Evolutionary conservation across 1,140 invertebrate species (phyloP).

Genomic region (Pseudomyrmex gracilis): DNA sequence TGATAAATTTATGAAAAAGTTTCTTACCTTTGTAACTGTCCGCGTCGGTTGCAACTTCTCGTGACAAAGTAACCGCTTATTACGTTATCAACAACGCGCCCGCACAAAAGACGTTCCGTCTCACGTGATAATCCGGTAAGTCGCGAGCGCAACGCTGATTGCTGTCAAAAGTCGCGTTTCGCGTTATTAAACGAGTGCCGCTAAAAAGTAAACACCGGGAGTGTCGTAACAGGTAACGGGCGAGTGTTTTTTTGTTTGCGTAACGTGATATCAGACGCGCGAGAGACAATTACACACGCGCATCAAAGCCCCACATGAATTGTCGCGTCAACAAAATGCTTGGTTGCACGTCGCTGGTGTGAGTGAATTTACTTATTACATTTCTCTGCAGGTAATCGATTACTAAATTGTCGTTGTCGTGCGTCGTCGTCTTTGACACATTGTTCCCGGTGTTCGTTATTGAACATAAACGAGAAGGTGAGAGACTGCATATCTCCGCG

Average conservation of each 20-base stretch:
- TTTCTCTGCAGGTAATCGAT: not conserved
- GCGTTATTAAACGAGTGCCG: not conserved
- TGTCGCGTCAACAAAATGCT: not conserved
- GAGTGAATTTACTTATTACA: constrained; percentile 8
- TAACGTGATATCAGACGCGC: too few species aligned
- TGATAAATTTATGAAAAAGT: not conserved
- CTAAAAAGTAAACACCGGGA: not conserved
- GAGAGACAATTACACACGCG: not conserved
- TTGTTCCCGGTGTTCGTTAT: not conserved
- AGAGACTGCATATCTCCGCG: too few species aligned
- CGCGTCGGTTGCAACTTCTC: too few species aligned
- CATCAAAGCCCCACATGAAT: too few species aligned
- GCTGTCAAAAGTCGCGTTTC: not conserved
- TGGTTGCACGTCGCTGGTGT: not conserved
- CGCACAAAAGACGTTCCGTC: not conserved
- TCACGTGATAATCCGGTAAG: not conserved
- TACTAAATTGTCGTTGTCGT: not conserved
- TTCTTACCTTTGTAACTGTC: not conserved
- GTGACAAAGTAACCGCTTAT: too few species aligned
- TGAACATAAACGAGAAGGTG: not conserved
- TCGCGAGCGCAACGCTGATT: not conserved
- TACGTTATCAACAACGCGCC: too few species aligned
- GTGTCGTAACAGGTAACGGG: not conserved
- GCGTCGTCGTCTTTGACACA: not conserved
- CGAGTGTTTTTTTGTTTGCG: not conserved